Conservation (phyloP, 2,888 invertebrate genomes). For the Lasioglossum calceatum region DNA sequence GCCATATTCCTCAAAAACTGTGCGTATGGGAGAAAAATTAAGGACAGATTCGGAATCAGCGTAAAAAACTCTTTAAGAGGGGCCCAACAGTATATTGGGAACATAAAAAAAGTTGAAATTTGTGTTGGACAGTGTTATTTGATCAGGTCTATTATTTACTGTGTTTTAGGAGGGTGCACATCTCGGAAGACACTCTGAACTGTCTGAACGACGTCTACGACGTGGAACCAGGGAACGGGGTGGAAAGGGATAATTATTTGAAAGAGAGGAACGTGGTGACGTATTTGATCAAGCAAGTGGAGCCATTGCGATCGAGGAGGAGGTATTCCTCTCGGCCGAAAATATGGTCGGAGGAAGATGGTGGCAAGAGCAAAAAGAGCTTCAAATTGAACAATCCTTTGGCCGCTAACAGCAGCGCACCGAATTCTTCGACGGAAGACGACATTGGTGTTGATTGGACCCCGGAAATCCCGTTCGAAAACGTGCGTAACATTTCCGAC, state of each 20-base stretch:
- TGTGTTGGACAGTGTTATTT: not conserved
- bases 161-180: slow-evolving; percentile 93
- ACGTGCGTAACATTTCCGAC: slow-evolving; percentile 87
- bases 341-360: slow-evolving; percentile 77
- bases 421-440: slow-evolving; percentile 89
- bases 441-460: slow-evolving; percentile 94
- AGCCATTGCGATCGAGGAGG: slow-evolving; percentile 88
- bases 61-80: too few relatives aligned
- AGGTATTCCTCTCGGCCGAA: slow-evolving; percentile 85
- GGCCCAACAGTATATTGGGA: too few relatives aligned
- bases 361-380: slow-evolving; percentile 82
- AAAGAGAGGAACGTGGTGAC: slow-evolving; percentile 94
- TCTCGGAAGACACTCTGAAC: slow-evolving; percentile 94
- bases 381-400: slow-evolving; percentile 77
- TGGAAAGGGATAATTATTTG: slow-evolving; percentile 92
- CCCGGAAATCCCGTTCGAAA: slow-evolving; percentile 96
- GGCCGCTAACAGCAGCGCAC: slow-evolving; percentile 77
- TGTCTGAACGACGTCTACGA: slow-evolving; percentile 96
- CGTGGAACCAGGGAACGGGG: slow-evolving; percentile 96
- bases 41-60: too few relatives aligned
- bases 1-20: too few relatives aligned
- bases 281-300: slow-evolving; percentile 93
- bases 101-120: too few relatives aligned
- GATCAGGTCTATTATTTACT: not conserved
- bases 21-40: too few relatives aligned